A percentile compares a stretch with the other conserved stretches of the same genome.
Evolutionary conservation across 2,797 vertebrate genomes (phyloP).

Genomic region (Sandelia bainsii): DNA sequence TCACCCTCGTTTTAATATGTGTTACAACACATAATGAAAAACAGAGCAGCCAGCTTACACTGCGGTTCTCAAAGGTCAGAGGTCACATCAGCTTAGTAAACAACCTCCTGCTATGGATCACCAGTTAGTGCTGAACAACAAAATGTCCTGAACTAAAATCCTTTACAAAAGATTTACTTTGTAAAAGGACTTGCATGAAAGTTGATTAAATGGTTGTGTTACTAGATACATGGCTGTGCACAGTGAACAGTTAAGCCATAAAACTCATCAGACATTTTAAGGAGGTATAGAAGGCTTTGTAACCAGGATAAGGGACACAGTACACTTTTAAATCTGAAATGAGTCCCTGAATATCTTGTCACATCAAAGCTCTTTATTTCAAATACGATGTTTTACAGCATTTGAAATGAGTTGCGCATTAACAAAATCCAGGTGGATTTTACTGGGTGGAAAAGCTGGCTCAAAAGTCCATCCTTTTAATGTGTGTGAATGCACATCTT

Average conservation of each 20-base stretch:
- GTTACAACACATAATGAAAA: conserved; percentile 20
- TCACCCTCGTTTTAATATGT: conserved; percentile 12
- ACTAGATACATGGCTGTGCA: neutral
- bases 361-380: conserved; percentile 9
- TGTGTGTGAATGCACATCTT: conserved; percentile 23
- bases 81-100: conserved; percentile 52
- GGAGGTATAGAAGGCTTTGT: neutral
- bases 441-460: conserved; percentile 16
- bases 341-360: neutral
- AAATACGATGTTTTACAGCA: conserved; percentile 15
- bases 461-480: conserved; percentile 41
- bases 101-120: conserved; percentile 38
- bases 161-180: neutral
- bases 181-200: neutral
- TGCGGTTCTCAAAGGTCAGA: conserved; percentile 51
- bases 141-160: neutral
- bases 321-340: neutral
- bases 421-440: conserved; percentile 20
- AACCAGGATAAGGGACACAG: neutral
- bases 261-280: neutral
- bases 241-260: neutral
- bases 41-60: conserved; percentile 29
- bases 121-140: conserved; percentile 15
- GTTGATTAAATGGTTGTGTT: neutral
- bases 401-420: conserved; percentile 23